Evolutionary conservation across 2,113 vertebrate species (phyloP), one percentile per base, ranked within the genome.

Genomic region (Nannobrachium achirus): DNA sequence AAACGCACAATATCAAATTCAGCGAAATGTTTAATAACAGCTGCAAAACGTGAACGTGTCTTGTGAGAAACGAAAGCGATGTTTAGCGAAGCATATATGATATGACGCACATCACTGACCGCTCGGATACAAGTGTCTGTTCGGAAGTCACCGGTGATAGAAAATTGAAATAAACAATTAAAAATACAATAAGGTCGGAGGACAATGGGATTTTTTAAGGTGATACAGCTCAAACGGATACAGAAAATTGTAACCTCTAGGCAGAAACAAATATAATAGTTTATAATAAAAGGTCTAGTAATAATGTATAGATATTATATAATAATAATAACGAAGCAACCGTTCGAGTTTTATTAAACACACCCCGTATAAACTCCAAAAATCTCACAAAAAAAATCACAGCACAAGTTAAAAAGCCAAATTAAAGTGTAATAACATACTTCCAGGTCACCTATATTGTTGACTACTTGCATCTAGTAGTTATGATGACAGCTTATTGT

Each of bases 401-500:
- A 3, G 19, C 15, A 10, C 2, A 46, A 6, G 59, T 16, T 1
- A 15, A 0, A 15, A 0, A 4, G 2, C 10, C 0, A 2, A 0
- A n/a, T n/a, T n/a, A 39, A 38, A 11, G 38, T 0, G 48, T 11
- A 39, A 11, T 15, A 7, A n/a, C 7, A 0, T 1, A 8, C 3
- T 8, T 40, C 1, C 1, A 13, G 0, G 2, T 4, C 8, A 0
- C 4, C 49, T 25, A 2, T 25, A 2, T 75, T 76, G 66, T 73
- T 69, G 46, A 39, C 18, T 49, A 67, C 71, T 57, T 53, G 52
- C 42, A 2, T 8, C 56, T 19, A 16, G n/a, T 38, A 45, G 1
- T 44, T 1, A 50, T 8, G 13, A 6, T 57, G 9, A 20, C 76
- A 63, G 74, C 81, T 84, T 80, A 83, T 89, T 89, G 86, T 89